phyloP scores from a whole-genome alignment of 2,797 vertebrate species.

The Paratrypauchen microcephalus region DNA sequence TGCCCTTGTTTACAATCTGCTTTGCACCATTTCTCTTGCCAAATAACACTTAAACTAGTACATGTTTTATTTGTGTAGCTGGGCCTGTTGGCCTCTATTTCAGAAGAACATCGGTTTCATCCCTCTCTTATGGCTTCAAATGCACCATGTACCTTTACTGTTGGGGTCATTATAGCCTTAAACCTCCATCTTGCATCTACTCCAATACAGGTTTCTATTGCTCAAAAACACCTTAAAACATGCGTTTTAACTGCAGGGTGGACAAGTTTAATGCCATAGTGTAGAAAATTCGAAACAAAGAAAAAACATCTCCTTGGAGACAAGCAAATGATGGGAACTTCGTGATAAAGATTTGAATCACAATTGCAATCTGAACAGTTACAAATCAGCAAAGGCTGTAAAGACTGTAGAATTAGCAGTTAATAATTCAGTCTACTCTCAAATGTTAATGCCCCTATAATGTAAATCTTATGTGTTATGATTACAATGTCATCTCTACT shows the following conservation, averaged over 20 bases:
- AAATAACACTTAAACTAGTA: constrained; percentile 6
- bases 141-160: background rate
- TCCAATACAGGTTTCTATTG: background rate
- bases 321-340: no score
- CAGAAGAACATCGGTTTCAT: background rate
- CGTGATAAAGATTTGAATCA: no score
- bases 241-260: no score
- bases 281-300: no score
- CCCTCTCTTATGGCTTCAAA: background rate
- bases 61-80: background rate
- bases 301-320: no score
- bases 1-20: background rate
- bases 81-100: constrained; percentile 7
- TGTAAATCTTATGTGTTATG: background rate
- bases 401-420: background rate
- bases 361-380: no score
- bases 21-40: background rate
- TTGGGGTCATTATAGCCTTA: background rate
- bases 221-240: background rate
- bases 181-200: background rate
- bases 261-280: no score
- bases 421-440: background rate
- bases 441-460: background rate
- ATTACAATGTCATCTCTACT: background rate
- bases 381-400: no score